phyloP scores from a whole-genome alignment of 2,888 invertebrate genomes.

The Caenorhabditis sp. region DNA sequence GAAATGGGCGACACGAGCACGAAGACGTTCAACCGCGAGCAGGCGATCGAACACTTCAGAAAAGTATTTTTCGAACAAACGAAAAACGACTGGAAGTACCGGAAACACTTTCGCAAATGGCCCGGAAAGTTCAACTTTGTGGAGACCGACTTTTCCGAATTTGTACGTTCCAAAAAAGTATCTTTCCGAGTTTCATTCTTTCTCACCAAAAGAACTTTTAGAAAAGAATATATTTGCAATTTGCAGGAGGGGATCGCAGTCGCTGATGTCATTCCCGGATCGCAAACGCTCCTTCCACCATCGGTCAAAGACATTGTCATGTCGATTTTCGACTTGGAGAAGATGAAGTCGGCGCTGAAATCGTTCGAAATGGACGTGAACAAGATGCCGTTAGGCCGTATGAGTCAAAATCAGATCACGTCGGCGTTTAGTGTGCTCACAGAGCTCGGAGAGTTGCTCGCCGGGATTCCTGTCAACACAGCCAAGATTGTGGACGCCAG shows the following conservation, averaged over 20 bases:
- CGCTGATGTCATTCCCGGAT: constrained; percentile 26
- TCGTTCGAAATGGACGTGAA: constrained; percentile 97
- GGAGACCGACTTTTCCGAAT: constrained; percentile 88
- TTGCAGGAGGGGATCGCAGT: too few species aligned
- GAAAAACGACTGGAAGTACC: constrained; percentile 87
- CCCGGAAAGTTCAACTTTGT: constrained; percentile 88
- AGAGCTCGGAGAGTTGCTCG: constrained; percentile 46
- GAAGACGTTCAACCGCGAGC: constrained; percentile 74
- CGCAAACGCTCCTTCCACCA: constrained; percentile 84
- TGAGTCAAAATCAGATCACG: constrained; percentile 91
- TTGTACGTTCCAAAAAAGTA: too few species aligned
- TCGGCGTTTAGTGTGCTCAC: constrained; percentile 84
- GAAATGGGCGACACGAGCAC: constrained; percentile 85
- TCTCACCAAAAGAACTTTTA: too few species aligned
- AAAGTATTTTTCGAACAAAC: constrained; percentile 86
- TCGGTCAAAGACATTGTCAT: constrained; percentile 90
- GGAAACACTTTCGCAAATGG: constrained; percentile 84
- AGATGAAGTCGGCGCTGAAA: constrained; percentile 92
- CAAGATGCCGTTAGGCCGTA: constrained; percentile 97
- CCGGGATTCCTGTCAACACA: background rate
- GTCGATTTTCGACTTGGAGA: constrained; percentile 90
- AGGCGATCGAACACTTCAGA: constrained; percentile 71
- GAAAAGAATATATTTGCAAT: too few species aligned
- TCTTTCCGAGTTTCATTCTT: too few species aligned
- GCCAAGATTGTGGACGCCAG: constrained; percentile 37